These are phyloP conservation scores for Podotricha telesiphe DNA, from an alignment of 2,888 invertebrate species.

Conservation along the genomic window DNA sequence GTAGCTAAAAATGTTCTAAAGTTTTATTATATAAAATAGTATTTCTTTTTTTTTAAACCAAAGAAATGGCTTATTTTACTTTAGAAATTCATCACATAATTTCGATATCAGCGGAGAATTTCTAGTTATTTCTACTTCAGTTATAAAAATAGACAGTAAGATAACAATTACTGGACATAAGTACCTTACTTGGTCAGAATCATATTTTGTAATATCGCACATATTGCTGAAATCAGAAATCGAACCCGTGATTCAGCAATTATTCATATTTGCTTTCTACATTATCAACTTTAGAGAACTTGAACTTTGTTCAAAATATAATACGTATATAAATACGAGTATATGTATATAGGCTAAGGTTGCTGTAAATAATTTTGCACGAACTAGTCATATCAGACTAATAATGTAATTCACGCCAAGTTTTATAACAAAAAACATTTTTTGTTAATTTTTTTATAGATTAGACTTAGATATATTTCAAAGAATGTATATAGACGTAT, in stretches of 20 bases:
- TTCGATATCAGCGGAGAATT: too few species aligned
- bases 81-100: too few species aligned
- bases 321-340: conserved; percentile 20
- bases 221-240: not conserved
- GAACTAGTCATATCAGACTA: conserved; percentile 49
- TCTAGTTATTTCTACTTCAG: too few species aligned
- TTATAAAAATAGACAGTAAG: not conserved
- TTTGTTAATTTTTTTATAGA: not conserved
- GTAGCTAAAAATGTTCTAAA: too few species aligned
- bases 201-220: not conserved
- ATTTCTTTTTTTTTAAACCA: too few species aligned
- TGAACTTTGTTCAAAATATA: conserved; percentile 2
- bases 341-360: conserved; percentile 40
- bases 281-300: not conserved
- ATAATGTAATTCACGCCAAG: conserved; percentile 26
- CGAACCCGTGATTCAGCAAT: not conserved
- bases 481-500: conserved; percentile 21
- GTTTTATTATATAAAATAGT: too few species aligned
- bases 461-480: conserved; percentile 11
- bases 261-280: conserved; percentile 7
- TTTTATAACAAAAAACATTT: not conserved
- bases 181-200: not conserved
- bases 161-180: not conserved
- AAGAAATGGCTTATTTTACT: too few species aligned
- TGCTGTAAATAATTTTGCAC: conserved; percentile 51